Base-by-base conservation (phyloP, 2,113 vertebrate genomes). In the Danionella cerebrum region DNA sequence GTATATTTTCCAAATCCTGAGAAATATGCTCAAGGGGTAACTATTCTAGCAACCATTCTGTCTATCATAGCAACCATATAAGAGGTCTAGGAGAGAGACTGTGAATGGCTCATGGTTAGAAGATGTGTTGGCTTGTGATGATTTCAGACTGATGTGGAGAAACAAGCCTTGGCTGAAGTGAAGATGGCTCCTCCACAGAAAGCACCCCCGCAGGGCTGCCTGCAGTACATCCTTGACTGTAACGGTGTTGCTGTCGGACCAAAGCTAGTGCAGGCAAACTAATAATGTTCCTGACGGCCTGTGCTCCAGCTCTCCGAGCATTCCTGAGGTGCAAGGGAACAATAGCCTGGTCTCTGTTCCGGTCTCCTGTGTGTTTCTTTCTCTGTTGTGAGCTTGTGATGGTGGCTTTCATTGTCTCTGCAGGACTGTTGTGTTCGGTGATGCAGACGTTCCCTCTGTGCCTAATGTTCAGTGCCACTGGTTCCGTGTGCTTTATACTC, bases 171-270 rank as follows among this genome's bases (percentile, higher is more conserved):
- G 65, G 38, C 82, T 29, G 94, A 97, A 73, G 82, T 87, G 55
- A 91, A 82, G 90, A 95, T 92, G 90, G 85, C 86, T 76, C 87
- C 91, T 24, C 86, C 88, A 73, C 94, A 94, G 84, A 92, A 94
- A 70, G 91, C 92, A 78, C 89, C 92, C 73, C 91, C 94, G 77
- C 96, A 98, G 96, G 96, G 96, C 95, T 92, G 87, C 92, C 90
- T 94, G 90, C 90, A 93, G 89, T 91, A 91, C 81, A 92, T 90
- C 89, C 89, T 91, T 83, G 90, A 93, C 89, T 92, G 88, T 93
- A 94, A 90, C 87, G 89, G 89, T 87, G 88, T 91, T 84, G 82
- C 88, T 82, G 87, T 89, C 83, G 91, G 87, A 85, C 89, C 90
- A 79, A 94, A 91, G 84, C 90, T 89, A 83, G 87, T 90, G 86